These are phyloP conservation scores for Tetropium fuscum DNA, from an alignment of 2,888 invertebrate genomes.

Conservation along the genomic window DNA sequence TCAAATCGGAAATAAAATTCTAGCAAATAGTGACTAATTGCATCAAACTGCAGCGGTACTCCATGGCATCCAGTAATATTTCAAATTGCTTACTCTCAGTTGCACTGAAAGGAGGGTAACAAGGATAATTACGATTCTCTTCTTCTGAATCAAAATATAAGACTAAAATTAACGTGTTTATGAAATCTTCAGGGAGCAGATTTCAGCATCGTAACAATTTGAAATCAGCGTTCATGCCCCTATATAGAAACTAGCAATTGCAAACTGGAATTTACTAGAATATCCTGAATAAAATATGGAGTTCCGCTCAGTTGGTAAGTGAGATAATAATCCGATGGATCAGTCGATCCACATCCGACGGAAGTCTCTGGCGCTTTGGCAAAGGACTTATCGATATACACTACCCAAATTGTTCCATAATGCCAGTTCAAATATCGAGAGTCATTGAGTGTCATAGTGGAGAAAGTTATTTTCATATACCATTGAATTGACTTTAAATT, in stretches of 20 bases:
- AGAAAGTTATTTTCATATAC: no score
- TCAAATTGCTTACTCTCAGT: constrained; percentile 30
- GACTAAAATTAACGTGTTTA: constrained; percentile 39
- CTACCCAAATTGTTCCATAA: constrained; percentile 39
- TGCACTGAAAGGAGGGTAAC: constrained; percentile 31
- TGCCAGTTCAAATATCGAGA: constrained; percentile 40
- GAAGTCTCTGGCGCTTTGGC: constrained; percentile 39
- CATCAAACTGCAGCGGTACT: no score
- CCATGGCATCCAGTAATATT: constrained; percentile 31
- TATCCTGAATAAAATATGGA: constrained; percentile 62
- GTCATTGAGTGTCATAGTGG: no score
- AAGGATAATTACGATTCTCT: constrained; percentile 41
- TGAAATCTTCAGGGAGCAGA: constrained; percentile 34
- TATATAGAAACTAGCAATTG: constrained; percentile 55
- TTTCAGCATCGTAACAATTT: constrained; percentile 40
- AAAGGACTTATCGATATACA: constrained; percentile 42
- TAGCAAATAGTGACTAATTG: no score
- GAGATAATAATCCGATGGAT: constrained; percentile 59
- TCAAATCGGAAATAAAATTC: no score
- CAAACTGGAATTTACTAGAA: constrained; percentile 59
- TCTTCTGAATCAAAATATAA: constrained; percentile 36
- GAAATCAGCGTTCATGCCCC: constrained; percentile 53
- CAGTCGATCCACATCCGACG: constrained; percentile 49
- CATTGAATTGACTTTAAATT: no score
- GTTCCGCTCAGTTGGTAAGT: constrained; percentile 57